phyloP scores from a whole-genome alignment of 2,113 vertebrate genomes.

The Urocynchramus pylzowi region DNA sequence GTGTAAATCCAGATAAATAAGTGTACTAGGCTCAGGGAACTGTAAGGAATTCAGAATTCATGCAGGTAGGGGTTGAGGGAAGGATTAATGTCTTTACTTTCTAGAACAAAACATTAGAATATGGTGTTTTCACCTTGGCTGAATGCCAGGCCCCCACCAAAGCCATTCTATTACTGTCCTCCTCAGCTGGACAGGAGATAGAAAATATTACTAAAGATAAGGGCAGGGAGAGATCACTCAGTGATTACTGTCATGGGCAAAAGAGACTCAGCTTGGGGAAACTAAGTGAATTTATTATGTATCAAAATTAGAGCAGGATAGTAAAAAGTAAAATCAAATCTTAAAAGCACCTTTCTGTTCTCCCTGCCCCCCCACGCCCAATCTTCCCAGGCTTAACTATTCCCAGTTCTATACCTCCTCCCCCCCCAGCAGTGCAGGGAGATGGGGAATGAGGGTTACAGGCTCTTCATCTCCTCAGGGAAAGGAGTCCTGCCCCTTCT shows the following conservation, averaged over 20 bases:
- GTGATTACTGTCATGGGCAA: not conserved
- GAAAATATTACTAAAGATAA: not conserved
- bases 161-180: not conserved
- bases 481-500: not conserved
- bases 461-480: not conserved
- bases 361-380: fast-evolving
- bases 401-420: not conserved
- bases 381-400: not conserved
- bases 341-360: not conserved
- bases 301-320: not conserved
- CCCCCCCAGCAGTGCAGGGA: not conserved
- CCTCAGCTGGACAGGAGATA: not conserved
- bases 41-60: not conserved
- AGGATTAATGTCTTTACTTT: not conserved
- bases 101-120: not conserved
- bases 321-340: not conserved
- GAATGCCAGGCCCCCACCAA: not conserved
- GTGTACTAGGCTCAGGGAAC: not conserved
- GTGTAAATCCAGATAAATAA: not conserved
- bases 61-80: not conserved
- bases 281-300: not conserved
- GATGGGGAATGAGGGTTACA: not conserved
- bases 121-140: not conserved
- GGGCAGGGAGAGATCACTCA: not conserved
- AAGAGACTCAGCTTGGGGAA: not conserved